Evolutionary conservation across 2,797 vertebrate genomes (phyloP).

Genomic region (Enteromius fasciolatus): DNA sequence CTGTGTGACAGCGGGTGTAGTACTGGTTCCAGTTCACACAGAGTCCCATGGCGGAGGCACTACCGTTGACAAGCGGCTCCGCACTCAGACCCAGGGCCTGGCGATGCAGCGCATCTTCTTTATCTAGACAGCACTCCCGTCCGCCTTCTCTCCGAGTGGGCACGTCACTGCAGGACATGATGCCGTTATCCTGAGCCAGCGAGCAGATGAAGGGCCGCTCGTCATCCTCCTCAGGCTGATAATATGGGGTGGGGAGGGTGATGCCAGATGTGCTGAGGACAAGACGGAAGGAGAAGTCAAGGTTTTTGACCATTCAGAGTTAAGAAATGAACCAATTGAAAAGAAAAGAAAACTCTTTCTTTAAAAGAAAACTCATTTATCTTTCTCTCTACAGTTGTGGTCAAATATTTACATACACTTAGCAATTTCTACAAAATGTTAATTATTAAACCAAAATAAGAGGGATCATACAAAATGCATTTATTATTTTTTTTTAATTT

Average conservation of each 20-base stretch:
- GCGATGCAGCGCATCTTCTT: slow-evolving; percentile 87
- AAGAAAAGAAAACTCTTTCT: too few species aligned
- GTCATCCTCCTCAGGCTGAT: slow-evolving; percentile 91
- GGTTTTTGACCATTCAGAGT: neutral
- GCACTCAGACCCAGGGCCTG: slow-evolving; percentile 74
- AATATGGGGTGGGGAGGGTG: slow-evolving; percentile 88
- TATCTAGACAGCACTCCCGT: slow-evolving; percentile 92
- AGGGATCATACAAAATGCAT: neutral
- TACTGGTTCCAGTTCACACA: slow-evolving; percentile 98
- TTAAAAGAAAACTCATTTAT: neutral
- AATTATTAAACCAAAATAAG: neutral
- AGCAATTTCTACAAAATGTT: too few species aligned
- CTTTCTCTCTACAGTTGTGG: neutral
- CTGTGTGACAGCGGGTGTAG: slow-evolving; percentile 93
- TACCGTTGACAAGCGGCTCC: slow-evolving; percentile 85
- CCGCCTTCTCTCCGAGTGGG: slow-evolving; percentile 89
- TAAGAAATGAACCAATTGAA: neutral
- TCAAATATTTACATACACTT: neutral
- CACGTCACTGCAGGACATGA: slow-evolving; percentile 93
- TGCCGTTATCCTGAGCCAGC: slow-evolving; percentile 93
- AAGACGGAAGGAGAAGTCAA: slow-evolving; percentile 1
- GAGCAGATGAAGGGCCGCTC: slow-evolving; percentile 98
- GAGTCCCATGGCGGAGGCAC: slow-evolving; percentile 77
- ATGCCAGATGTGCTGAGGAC: slow-evolving; percentile 86
- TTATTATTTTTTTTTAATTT: neutral